Evolutionary conservation across 2,113 vertebrate species (phyloP).

Genomic region (Macrotis lagotis): DNA sequence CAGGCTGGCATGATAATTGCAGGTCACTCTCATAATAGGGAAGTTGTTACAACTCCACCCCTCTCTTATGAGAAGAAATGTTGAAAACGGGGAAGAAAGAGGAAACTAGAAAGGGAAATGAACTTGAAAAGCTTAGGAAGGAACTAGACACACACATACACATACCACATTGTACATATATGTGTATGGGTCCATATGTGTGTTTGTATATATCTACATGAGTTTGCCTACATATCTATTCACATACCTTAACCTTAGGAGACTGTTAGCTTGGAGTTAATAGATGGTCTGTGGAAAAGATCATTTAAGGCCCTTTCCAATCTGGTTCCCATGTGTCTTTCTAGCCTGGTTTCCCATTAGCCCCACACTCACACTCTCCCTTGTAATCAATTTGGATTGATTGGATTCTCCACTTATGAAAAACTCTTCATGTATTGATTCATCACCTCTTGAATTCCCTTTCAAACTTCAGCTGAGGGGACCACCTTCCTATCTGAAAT

Average conservation of each 20-base stretch:
- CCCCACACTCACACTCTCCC: neutral
- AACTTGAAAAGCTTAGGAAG: neutral
- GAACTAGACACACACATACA: neutral
- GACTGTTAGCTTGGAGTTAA: neutral
- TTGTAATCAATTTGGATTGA: neutral
- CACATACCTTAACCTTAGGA: neutral
- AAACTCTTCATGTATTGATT: neutral
- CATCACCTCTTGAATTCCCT: neutral
- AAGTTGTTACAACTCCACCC: neutral
- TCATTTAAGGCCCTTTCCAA: neutral
- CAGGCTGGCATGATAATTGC: neutral
- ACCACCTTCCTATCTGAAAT: neutral
- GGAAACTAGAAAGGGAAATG: neutral
- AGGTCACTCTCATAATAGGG: neutral
- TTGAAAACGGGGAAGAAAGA: neutral
- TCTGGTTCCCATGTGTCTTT: neutral
- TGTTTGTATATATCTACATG: neutral
- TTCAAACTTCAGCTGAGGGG: neutral
- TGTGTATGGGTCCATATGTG: neutral
- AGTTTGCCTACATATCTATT: neutral
- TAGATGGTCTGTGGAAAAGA: neutral
- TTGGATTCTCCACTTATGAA: neutral
- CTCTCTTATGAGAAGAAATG: neutral
- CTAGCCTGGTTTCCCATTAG: neutral
- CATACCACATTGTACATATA: neutral